Base-by-base conservation (phyloP, 2,888 invertebrate genomes). In the Proisotoma minuta region DNA sequence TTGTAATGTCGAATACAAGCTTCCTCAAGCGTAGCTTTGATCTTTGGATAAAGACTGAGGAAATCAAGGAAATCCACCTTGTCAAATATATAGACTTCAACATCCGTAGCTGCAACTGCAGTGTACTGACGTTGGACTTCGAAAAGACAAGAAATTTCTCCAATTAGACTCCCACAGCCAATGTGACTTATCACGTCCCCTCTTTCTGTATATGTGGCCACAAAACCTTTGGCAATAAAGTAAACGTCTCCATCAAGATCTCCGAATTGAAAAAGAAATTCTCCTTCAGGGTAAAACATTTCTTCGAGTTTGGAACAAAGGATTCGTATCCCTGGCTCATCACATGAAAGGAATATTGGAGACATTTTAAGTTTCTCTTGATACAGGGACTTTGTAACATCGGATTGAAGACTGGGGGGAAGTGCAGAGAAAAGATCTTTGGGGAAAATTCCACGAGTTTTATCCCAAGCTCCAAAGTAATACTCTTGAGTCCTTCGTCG, bases 231-330 rank as follows among this genome's bases (percentile, higher is more conserved):
- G n/a, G 68, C 63, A 28, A 73, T 66, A 8, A 71, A 56, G 43
- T 63, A 69, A 4, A 73, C 51, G 57, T 73, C 71, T 48, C 65
- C 68, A 49, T 60, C 65, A 12, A 71, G 53, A 49, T 73, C 71
- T 1, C 73, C 73, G 52, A 65, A 69, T 29, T 67, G 63, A 53
- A 69, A 61, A 3, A 73, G 53, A 40, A 65, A 72, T 58, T 73
- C 73, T 3, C 73, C 73, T 64, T 73, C 73, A 1, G 68, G 64
- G 39, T 65, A 66, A 63, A 62, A 69, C 12, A 59, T 59, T 64
- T 73, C 73, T 26, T 34, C 39, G 0, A 73, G 54, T 15, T 57
- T 60, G 24, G 59, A 64, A 10, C 65, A 51, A 15, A 73, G 39
- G 62, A 71, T 67, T 39, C 70, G 58, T 18, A 73, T 54, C 2